These are phyloP conservation scores for Grammomys dolichurus DNA, from an alignment of 2,113 vertebrate genomes.

Conservation along the genomic window DNA sequence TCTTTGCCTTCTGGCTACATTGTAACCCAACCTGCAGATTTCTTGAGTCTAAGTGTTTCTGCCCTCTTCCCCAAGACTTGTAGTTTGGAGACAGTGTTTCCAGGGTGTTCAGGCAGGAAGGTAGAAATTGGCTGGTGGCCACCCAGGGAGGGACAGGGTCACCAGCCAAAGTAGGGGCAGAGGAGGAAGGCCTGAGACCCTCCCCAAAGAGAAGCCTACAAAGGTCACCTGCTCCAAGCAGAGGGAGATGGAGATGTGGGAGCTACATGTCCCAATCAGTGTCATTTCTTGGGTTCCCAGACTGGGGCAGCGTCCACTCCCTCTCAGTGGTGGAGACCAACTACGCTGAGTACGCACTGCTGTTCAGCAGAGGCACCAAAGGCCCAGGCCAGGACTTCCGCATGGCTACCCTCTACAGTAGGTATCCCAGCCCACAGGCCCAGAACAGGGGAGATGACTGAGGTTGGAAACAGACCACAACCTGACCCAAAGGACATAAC, in stretches of 20 bases:
- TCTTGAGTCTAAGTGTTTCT: background rate
- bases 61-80: background rate
- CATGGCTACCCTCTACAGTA: constrained; percentile 44
- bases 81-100: background rate
- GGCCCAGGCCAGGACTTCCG: constrained; percentile 69
- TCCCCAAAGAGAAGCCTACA: background rate
- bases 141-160: background rate
- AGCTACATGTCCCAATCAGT: background rate
- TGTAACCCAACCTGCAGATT: background rate
- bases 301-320: constrained; percentile 85
- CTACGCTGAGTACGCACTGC: constrained; percentile 85
- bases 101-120: background rate
- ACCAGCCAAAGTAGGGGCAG: background rate
- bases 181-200: background rate
- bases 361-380: constrained; percentile 85
- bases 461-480: background rate
- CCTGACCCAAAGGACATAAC: accelerated
- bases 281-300: constrained; percentile 76
- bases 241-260: background rate
- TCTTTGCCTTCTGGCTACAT: background rate
- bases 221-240: accelerated
- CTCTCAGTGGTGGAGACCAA: constrained; percentile 85
- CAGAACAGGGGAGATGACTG: too few relatives aligned
- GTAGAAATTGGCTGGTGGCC: background rate
- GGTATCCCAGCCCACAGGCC: background rate